Conservation (phyloP, 2,113 vertebrate species). For the Otolemur garnettii region DNA sequence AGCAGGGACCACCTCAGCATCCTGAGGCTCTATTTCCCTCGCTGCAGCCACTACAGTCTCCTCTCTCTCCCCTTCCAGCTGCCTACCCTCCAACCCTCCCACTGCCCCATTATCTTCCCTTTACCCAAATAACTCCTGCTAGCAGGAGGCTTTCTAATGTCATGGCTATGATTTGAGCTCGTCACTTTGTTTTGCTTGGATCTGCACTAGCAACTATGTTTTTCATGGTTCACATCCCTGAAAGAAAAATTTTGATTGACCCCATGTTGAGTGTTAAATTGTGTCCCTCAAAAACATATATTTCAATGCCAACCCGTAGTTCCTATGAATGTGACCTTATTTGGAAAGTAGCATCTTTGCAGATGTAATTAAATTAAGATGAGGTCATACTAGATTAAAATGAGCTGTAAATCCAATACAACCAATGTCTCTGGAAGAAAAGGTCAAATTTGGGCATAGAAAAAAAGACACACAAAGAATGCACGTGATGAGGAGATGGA, state of each 20-base stretch:
- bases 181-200: not conserved
- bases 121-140: not conserved
- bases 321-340: not conserved
- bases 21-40: not conserved
- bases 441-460: constrained; percentile 8
- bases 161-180: not conserved
- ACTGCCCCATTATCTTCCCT: not conserved
- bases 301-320: not conserved
- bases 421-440: constrained; percentile 19
- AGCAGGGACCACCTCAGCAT: not conserved
- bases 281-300: not conserved
- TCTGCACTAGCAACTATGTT: not conserved
- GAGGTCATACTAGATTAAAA: not conserved
- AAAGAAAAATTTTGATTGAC: not conserved
- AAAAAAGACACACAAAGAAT: not conserved
- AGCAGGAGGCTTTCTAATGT: not conserved
- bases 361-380: constrained; percentile 3
- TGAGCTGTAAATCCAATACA: not conserved
- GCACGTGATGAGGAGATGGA: not conserved
- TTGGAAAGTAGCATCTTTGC: constrained; percentile 19
- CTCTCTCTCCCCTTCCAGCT: not conserved
- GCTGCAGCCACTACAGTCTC: not conserved
- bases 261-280: not conserved
- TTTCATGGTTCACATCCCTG: not conserved
- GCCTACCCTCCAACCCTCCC: not conserved